phyloP scores from a whole-genome alignment of 1,140 invertebrate species.

The Diachasma alloeum region DNA sequence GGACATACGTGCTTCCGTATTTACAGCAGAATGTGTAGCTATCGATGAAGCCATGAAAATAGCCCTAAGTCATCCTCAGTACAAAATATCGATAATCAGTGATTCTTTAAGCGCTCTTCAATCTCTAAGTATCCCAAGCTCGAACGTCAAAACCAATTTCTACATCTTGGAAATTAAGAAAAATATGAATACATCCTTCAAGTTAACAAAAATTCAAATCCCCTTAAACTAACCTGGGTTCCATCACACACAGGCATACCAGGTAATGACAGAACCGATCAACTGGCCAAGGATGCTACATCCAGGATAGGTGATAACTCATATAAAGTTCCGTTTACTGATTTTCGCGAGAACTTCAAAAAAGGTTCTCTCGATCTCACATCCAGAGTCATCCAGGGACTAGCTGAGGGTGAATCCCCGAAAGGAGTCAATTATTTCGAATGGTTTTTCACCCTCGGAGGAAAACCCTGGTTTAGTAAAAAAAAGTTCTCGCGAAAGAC shows the following conservation, averaged over 20 bases:
- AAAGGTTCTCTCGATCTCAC: too few species aligned
- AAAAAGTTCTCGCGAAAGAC: background rate
- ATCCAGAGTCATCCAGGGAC: too few species aligned
- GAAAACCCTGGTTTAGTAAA: background rate
- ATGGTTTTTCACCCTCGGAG: background rate
- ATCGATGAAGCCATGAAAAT: background rate
- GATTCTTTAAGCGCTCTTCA: background rate
- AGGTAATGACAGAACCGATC: too few species aligned
- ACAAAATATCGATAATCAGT: background rate
- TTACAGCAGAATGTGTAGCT: background rate
- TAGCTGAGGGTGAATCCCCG: background rate
- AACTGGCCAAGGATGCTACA: too few species aligned
- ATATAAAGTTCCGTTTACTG: too few species aligned
- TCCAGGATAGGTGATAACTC: too few species aligned
- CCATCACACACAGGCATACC: too few species aligned
- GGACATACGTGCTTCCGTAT: background rate
- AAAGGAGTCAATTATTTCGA: background rate
- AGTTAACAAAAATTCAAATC: too few species aligned
- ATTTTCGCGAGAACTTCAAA: too few species aligned
- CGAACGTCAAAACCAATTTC: background rate
- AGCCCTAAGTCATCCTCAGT: background rate
- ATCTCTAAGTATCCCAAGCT: background rate
- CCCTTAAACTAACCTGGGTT: too few species aligned
- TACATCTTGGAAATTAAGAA: background rate
- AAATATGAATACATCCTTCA: background rate